A percentile compares a stretch with the other conserved stretches of the same genome.
These are phyloP conservation scores for Peromyscus californicus DNA, from an alignment of 2,113 vertebrate species.

Conservation along the genomic window DNA sequence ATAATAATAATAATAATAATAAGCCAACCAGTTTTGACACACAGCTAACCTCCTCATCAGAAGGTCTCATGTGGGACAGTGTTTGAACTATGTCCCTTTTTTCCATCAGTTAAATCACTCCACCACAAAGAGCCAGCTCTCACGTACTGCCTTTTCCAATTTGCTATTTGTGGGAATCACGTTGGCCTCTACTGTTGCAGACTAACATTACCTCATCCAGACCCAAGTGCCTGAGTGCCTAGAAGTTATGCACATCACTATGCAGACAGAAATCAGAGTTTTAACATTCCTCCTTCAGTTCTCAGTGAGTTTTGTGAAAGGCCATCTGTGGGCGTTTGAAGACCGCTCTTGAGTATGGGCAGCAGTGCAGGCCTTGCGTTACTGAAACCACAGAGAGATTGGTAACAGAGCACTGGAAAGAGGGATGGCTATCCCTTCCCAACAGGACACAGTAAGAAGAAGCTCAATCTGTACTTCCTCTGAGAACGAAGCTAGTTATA, in stretches of 20 bases:
- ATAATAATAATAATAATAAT: neutral
- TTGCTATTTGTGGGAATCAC: neutral
- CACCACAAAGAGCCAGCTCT: neutral
- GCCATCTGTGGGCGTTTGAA: neutral
- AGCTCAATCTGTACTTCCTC: neutral
- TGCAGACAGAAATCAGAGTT: neutral
- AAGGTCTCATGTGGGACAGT: neutral
- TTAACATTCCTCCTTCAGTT: neutral
- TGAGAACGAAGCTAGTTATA: conserved; percentile 15
- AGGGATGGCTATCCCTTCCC: neutral
- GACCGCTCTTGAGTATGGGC: neutral
- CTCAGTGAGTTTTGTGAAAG: neutral
- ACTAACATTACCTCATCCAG: neutral
- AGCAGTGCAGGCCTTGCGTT: neutral
- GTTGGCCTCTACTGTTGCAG: neutral
- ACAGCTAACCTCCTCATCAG: neutral
- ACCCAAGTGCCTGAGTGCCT: neutral
- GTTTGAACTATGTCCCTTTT: neutral
- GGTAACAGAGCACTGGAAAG: neutral
- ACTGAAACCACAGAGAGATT: neutral
- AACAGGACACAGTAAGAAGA: neutral
- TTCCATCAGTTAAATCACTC: neutral
- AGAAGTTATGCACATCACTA: neutral
- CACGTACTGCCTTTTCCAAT: neutral
- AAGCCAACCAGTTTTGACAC: neutral